phyloP scores from a whole-genome alignment of 2,113 vertebrate species.

The Bombycilla garrulus region DNA sequence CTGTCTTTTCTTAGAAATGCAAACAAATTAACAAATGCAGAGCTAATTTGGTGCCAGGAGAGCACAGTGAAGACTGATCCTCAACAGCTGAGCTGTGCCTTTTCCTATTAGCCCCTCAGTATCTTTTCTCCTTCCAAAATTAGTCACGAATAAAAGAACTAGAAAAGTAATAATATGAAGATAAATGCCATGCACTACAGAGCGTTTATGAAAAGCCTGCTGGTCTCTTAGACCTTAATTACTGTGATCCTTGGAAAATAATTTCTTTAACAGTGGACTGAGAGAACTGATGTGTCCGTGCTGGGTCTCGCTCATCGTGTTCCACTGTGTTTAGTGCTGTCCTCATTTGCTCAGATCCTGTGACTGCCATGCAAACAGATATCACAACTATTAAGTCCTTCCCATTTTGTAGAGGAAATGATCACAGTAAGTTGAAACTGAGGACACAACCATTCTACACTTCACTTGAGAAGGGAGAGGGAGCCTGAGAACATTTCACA shows the following conservation, averaged over 20 bases:
- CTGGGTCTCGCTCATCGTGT: background rate
- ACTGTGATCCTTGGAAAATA: background rate
- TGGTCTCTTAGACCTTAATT: background rate
- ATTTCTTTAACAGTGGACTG: background rate
- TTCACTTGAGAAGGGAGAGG: background rate
- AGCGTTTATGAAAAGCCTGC: background rate
- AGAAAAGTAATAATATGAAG: background rate
- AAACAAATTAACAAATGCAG: constrained; percentile 42
- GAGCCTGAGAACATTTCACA: background rate
- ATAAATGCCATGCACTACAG: background rate
- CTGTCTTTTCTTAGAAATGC: constrained; percentile 2
- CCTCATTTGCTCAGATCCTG: background rate
- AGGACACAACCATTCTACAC: background rate
- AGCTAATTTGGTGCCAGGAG: background rate
- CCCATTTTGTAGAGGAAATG: background rate
- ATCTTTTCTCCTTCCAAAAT: background rate
- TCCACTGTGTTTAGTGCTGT: background rate
- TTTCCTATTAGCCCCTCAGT: background rate
- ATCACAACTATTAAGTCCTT: background rate
- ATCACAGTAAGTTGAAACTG: background rate
- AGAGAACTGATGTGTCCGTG: background rate
- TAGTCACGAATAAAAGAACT: background rate
- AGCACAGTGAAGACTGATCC: background rate
- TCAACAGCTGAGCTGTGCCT: constrained; percentile 7
- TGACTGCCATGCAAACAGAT: background rate